Base-by-base conservation (phyloP, 1,140 invertebrate genomes). In the Achroia grisella region DNA sequence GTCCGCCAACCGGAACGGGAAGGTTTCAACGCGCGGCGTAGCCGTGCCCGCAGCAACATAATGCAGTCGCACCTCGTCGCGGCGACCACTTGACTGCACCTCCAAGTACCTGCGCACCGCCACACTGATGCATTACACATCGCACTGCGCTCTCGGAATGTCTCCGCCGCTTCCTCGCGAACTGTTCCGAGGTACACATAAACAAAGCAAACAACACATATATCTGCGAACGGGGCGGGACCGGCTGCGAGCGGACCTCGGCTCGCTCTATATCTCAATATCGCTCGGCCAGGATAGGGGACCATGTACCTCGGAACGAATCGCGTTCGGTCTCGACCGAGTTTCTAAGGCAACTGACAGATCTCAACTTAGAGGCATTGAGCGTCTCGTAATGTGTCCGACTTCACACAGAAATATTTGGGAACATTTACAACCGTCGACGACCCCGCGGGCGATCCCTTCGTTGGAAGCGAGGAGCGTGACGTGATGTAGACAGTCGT, bases 41-140 rank as follows among this genome's bases (percentile, higher is more conserved):
- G 88, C 87, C 55, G 89, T 89, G 55, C 89, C 87, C 44, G 87
- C 87, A 50, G 89, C 89, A 64, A 91, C 89, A 70, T 93, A 93
- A 79, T 93, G 91, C 69, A 93, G 86, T 57, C 93, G 89, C 86
- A 97, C 89, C 81, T 96, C 94, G 82, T 96, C 92, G 63, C 92
- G 92, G 12, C 94, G 89, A 44, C 94, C 95, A 83, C 94, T 95
- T 67, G 94, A 96, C 87, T 97, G 94, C 70, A 96, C 87, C 88
- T 97, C 95, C 87, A 96, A 88, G 87, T 94, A 95, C 87, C 94
- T 94, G 84, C 68, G 51, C 58, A 76, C 43, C 62, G 57, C 69
- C 54, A 61, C 51, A 56, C 51, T 43, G 40, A 35, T 52, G 47
- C 54, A 56, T 48, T 52, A 52, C 49, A 59, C 43, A 48, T 50